Evolutionary conservation across 2,888 invertebrate species (phyloP), one percentile per base, ranked within the genome.

Genomic region (Drosophila stalkeri): DNA sequence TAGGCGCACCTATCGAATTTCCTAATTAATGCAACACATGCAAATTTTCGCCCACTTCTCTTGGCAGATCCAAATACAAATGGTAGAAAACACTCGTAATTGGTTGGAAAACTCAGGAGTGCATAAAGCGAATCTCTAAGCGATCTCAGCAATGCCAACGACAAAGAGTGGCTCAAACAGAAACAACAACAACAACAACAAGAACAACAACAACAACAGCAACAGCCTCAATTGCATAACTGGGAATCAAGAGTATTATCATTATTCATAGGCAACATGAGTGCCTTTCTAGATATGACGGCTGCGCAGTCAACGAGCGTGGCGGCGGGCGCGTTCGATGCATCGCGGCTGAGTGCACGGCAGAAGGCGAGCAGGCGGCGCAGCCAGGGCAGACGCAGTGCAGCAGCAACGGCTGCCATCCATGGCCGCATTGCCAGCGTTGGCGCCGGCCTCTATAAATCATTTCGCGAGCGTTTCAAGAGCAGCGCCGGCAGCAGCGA

Each of bases 1-100:
- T 52, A 63, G 69, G 66, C 61, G 52, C 62, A 54, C 46, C 65
- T 55, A 46, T 72, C 47, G 46, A 64, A 64, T 74, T 81, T 83
- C 83, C 83, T 88, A 77, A 90, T 89, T 89, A 81, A 81, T 77
- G 63, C 71, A 66, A 56, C 60, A 59, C 85, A 90, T 90, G 87
- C 80, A 89, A 86, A 86, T 86, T 86, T 81, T 75, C 61, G 70
- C 86, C 72, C 54, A 69, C 74, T 88, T 79, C 54, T 77, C 70
- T 44, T 64, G 46, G 43, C 80, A 81, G 75, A 75, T 46, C 56
- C 70, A 65, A 49, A 43, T 20, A n/a, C 27, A 39, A 55, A 54
- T 37, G 23, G 9, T 20, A 23, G 16, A 37, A 77, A 49, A 43
- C 20, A 70, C 61, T 73, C 72, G 60, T 80, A 78, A 85, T 78